These are phyloP conservation scores for Trachymyrmex cornetzi DNA, from an alignment of 1,140 invertebrate genomes.

Conservation along the genomic window DNA sequence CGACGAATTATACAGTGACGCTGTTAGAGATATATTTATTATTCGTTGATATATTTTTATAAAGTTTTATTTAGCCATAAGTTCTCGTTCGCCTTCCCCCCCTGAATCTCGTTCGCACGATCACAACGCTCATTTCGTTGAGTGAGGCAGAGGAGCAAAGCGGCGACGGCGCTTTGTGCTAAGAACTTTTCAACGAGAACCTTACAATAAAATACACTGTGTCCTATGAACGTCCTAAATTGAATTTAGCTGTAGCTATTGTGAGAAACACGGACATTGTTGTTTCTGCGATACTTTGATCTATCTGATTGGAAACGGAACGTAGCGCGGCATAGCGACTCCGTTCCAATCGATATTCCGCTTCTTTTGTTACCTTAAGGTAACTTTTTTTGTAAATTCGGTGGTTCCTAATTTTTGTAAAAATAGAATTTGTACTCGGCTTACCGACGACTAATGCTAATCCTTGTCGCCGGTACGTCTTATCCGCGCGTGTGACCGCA, in stretches of 20 bases:
- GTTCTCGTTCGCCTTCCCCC: conserved; percentile 78
- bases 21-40: conserved; percentile 85
- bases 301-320: conserved; percentile 25
- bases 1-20: conserved; percentile 82
- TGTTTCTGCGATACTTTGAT: conserved; percentile 55
- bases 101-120: conserved; percentile 61
- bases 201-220: conserved; percentile 58
- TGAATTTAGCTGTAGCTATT: conserved; percentile 49
- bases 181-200: conserved; percentile 62
- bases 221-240: conserved; percentile 51
- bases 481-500: conserved; percentile 50
- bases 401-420: conserved; percentile 75
- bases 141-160: conserved; percentile 31
- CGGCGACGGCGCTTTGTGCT: conserved; percentile 42
- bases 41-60: conserved; percentile 86
- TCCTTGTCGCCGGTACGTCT: conserved; percentile 27
- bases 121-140: conserved; percentile 64
- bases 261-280: conserved; percentile 28
- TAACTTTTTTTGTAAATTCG: conserved; percentile 57
- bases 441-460: conserved; percentile 53
- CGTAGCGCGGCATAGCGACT: conserved; percentile 12
- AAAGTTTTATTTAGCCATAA: conserved; percentile 85
- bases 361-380: conserved; percentile 65
- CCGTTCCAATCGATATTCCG: conserved; percentile 64
- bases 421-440: conserved; percentile 57